A percentile compares a stretch with the other conserved stretches of the same genome.
Conservation (phyloP, 2,888 invertebrate species). For the Lacanobia wlatinum region DNA sequence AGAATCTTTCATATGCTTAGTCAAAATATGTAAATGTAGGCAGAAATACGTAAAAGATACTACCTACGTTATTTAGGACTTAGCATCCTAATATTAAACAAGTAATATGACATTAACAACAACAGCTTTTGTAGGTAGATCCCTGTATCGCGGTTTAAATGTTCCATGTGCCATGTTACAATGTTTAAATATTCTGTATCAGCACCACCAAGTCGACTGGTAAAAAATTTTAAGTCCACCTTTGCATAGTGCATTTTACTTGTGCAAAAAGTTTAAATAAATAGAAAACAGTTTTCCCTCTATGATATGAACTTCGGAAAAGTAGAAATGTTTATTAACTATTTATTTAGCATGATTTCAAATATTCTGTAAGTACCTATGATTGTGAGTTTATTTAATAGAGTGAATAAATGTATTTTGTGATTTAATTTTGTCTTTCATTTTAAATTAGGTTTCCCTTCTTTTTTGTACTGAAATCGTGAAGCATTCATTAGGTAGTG, state of each 20-base stretch:
- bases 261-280: background rate
- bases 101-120: no score
- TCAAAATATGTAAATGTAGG: background rate
- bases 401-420: constrained; percentile 40
- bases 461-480: background rate
- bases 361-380: constrained; percentile 7
- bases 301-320: background rate
- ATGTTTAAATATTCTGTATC: no score
- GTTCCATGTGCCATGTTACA: no score
- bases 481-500: background rate
- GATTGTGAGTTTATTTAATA: background rate
- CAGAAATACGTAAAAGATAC: background rate
- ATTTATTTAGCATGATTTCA: background rate
- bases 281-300: background rate
- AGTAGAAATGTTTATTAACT: background rate
- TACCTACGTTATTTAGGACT: background rate
- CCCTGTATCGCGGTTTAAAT: no score
- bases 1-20: background rate
- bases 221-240: no score
- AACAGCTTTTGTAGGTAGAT: no score
- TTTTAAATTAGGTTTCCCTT: background rate
- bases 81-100: background rate
- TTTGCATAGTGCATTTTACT: no score
- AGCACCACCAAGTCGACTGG: no score
- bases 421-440: background rate